Base-by-base conservation (phyloP, 2,797 vertebrate species). In the Microctenopoma lineatum region DNA sequence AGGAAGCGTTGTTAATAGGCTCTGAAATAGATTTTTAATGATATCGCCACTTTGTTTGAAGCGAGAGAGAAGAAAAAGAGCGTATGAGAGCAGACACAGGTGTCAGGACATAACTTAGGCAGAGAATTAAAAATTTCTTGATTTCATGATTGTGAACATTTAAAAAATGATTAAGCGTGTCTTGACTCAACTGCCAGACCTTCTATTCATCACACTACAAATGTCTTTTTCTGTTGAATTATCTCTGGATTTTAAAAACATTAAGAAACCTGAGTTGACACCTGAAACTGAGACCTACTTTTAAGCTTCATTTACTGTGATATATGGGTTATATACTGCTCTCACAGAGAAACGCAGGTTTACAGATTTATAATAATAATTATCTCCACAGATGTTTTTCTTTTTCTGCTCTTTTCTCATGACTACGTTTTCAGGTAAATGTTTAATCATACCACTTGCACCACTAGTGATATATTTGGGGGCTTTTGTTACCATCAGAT, bases 11-110 rank as follows among this genome's bases (percentile, higher is more conserved):
- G 63, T 75, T 80, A 87, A 82, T 81, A 80, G 80, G 79, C 70
- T 77, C 63, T 58, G 29, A 58, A 74, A 81, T 79, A 66, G 82
- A 56, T 79, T 84, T 79, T 90, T 80, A 86, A 88, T 82, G 80
- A 79, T 66, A 63, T 54, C 13, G 12, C 64, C 50, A 10, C 58
- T 86, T 77, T 70, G 63, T 80, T 78, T 83, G 70, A 73, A 38
- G 64, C 54, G 57, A 13, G 13, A 36, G 54, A 62, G 51, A 29
- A 26, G 56, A 51, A 77, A 81, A 69, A 65, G 51, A 80, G 57
- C 66, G 75, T 15, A 48, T 41, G 42, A 74, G 68, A 73, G 70
- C 74, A 80, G 66, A 80, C 87, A 86, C 81, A 87, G 71, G 80
- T 88, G 81, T 79, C 71, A 38, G 57, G 32, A 7, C 14, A 70